Base-by-base conservation (phyloP, 2,888 invertebrate genomes). In the Epirrhoe alternata region DNA sequence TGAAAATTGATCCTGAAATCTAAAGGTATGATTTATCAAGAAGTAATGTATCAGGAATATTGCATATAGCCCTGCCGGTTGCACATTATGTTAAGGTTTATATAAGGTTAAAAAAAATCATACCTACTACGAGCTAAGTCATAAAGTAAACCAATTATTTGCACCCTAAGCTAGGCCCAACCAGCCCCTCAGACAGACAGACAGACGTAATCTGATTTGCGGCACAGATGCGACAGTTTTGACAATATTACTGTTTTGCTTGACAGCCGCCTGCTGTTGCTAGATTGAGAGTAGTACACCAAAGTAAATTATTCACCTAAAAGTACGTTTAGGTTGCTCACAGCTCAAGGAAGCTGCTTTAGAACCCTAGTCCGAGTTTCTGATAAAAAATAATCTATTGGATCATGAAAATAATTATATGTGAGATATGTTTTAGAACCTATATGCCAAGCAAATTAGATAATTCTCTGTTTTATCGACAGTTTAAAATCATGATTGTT, bases 191-290 rank as follows among this genome's bases (percentile, higher is more conserved):
- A 74, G 69, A 70, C 74, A 78, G 75, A 76, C 81, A 76, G 79
- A 79, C 79, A 72, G 72, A 73, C 76, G 68, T 84, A 84, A 86
- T 85, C 82, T 77, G 79, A 83, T 86, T 84, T 80, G 72, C 67
- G 63, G 72, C 66, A 76, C 76, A 78, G 78, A 80, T 79, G 79
- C 74, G 75, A 71, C 73, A 76, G 73, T 73, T 77, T 72, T 74
- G 72, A 73, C 69, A 69, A 74, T 72, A 75, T 77, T 77, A 69
- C 67, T 72, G 70, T 74, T 72, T 69, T 69, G 71, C 71, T 71
- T 69, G 74, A 72, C 72, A 72, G 67, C 38, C 62, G 59, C 24
- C 63, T 33, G 31, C 17, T 52, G 31, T 17, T 24, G 38, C 24
- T 51, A 33, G 52, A 47, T 35, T 50, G 42, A 10, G n/a, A 42